phyloP scores from a whole-genome alignment of 1,140 invertebrate species.

The Drosophila athabasca region DNA sequence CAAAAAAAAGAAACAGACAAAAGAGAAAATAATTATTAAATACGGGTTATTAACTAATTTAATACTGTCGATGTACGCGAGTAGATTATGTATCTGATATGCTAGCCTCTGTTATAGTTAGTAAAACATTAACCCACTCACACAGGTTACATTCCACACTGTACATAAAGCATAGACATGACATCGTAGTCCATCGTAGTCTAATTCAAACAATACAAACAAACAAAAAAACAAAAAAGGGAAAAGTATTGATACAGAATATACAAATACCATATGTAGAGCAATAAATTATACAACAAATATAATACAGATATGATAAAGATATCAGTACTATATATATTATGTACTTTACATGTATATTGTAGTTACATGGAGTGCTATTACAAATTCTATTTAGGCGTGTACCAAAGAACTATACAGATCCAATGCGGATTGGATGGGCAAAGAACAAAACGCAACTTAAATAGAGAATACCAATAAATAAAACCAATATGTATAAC shows the following conservation, averaged over 20 bases:
- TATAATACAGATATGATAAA: constrained; percentile 47
- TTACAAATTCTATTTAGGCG: constrained; percentile 68
- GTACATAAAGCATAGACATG: constrained; percentile 66
- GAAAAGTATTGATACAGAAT: constrained; percentile 15
- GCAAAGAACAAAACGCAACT: constrained; percentile 2
- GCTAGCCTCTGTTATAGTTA: constrained; percentile 73
- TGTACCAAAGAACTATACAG: constrained; percentile 71
- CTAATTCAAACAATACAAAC: constrained; percentile 23
- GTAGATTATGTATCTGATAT: constrained; percentile 35
- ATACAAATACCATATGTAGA: constrained; percentile 67
- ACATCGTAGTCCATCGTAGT: constrained; percentile 16
- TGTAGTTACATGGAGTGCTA: constrained; percentile 56
- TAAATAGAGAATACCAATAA: constrained; percentile 47
- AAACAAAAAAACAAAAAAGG: background rate
- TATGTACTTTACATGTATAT: constrained; percentile 43
- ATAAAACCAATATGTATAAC: constrained; percentile 37
- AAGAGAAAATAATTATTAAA: constrained; percentile 29
- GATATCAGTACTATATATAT: constrained; percentile 40
- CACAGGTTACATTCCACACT: constrained; percentile 41
- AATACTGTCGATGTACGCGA: constrained; percentile 28
- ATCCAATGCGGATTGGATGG: constrained; percentile 6
- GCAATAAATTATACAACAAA: constrained; percentile 71
- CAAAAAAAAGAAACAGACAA: constrained; percentile 10
- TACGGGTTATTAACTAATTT: constrained; percentile 36
- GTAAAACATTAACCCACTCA: constrained; percentile 50